A percentile compares a stretch with the other conserved stretches of the same genome.
Conservation (phyloP, 2,888 invertebrate species). For the Caenorhabditis sp. region DNA sequence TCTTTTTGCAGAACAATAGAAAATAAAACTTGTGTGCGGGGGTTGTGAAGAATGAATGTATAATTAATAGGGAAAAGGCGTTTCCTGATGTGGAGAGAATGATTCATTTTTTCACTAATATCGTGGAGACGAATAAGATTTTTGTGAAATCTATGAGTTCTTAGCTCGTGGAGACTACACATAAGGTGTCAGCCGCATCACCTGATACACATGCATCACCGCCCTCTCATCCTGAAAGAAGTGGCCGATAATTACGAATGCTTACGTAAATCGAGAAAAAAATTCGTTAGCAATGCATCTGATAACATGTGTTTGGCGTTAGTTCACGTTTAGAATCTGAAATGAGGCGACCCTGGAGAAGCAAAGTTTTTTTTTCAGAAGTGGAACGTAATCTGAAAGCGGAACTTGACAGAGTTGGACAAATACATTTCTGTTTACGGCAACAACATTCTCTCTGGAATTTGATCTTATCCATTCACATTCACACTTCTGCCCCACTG, state of each 20-base stretch:
- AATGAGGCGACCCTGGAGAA: neutral
- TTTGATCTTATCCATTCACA: no score
- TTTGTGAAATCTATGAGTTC: neutral
- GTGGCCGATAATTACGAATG: constrained; percentile 34
- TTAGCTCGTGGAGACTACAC: no score
- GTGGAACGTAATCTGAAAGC: no score
- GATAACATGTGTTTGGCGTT: constrained; percentile 39
- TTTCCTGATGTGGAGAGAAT: neutral
- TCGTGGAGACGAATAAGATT: neutral
- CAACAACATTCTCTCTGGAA: no score
- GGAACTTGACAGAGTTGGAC: no score
- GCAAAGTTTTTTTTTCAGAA: no score
- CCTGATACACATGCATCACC: constrained; percentile 19
- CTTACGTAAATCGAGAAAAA: constrained; percentile 42
- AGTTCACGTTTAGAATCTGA: constrained; percentile 18
- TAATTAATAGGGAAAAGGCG: constrained; percentile 19
- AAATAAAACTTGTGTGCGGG: constrained; percentile 23
- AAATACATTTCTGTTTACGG: no score
- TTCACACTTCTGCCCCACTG: no score
- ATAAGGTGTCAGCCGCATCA: neutral
- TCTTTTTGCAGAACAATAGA: constrained; percentile 37
- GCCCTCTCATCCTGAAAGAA: constrained; percentile 18
- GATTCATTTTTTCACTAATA: constrained; percentile 3
- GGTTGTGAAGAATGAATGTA: constrained; percentile 34
- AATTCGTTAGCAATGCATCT: constrained; percentile 32